A percentile compares a stretch with the other conserved stretches of the same genome.
Evolutionary conservation across 2,113 vertebrate genomes (phyloP).

Genomic region (Aepyceros melampus): DNA sequence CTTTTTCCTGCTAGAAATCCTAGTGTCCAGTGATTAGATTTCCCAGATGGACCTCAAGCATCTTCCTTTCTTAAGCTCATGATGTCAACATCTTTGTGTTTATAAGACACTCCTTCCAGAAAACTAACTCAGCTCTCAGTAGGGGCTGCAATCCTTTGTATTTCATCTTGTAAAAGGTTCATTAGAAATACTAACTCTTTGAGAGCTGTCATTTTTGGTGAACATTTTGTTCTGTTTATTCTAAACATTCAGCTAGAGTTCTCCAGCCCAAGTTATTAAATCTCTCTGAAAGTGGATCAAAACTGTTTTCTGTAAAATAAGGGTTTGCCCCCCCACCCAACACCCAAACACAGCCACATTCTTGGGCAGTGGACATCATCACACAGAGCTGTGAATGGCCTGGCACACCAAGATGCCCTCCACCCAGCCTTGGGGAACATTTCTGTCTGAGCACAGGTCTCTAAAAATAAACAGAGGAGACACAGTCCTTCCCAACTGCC

Average conservation of each 20-base stretch:
- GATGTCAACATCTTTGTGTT: neutral
- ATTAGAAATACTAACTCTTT: neutral
- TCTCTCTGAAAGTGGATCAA: neutral
- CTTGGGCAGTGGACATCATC: neutral
- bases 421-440: neutral
- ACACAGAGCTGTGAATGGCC: neutral
- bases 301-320: neutral
- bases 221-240: neutral
- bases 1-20: neutral
- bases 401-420: neutral
- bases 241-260: neutral
- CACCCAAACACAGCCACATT: neutral
- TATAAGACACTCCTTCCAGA: neutral
- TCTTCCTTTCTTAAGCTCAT: neutral
- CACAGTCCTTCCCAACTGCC: neutral
- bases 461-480: neutral
- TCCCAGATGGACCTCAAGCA: neutral
- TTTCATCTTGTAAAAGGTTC: neutral
- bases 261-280: neutral
- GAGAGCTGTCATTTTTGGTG: neutral
- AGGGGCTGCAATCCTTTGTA: neutral
- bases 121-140: neutral
- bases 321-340: neutral
- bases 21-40: neutral
- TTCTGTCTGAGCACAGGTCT: neutral